Percentiles rank a stretch among this genome's conserved stretches.
Evolutionary conservation across 92 coral and sea anemone species (phyloP).

Genomic region (Desmophyllum pertusum): DNA sequence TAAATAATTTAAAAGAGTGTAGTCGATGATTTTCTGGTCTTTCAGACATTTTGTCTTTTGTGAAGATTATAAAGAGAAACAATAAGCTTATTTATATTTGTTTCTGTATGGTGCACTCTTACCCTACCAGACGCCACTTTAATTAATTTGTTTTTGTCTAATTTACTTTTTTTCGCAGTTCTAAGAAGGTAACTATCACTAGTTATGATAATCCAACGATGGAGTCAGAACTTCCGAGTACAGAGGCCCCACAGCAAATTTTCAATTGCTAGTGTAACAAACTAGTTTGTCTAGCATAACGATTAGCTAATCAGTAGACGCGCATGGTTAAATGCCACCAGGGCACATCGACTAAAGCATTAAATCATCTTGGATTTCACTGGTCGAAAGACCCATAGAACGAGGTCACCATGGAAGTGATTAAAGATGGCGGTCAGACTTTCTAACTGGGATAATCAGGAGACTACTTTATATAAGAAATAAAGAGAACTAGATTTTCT

Average conservation of each 20-base stretch:
- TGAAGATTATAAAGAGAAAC: too few species aligned
- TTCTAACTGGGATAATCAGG: not conserved
- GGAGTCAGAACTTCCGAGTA: not conserved
- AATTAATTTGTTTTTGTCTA: not conserved
- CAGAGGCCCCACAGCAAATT: not conserved
- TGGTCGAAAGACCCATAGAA: not conserved
- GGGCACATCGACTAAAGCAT: too few species aligned
- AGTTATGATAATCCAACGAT: conserved; percentile 26
- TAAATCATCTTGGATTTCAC: not conserved
- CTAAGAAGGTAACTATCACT: conserved; percentile 11
- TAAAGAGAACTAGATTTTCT: not conserved
- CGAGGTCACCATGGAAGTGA: not conserved
- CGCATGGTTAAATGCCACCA: too few species aligned
- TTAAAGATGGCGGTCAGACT: not conserved
- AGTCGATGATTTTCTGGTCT: too few species aligned
- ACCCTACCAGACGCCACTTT: not conserved
- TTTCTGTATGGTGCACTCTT: not conserved
- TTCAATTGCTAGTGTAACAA: not conserved
- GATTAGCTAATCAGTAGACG: too few species aligned
- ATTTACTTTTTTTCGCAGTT: not conserved
- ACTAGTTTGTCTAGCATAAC: too few species aligned
- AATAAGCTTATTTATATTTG: too few species aligned
- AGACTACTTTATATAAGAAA: too few species aligned
- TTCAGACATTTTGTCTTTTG: too few species aligned
- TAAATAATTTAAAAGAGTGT: too few species aligned